phyloP scores from a whole-genome alignment of 2,797 vertebrate genomes.

The Neopelma chrysocephalum region DNA sequence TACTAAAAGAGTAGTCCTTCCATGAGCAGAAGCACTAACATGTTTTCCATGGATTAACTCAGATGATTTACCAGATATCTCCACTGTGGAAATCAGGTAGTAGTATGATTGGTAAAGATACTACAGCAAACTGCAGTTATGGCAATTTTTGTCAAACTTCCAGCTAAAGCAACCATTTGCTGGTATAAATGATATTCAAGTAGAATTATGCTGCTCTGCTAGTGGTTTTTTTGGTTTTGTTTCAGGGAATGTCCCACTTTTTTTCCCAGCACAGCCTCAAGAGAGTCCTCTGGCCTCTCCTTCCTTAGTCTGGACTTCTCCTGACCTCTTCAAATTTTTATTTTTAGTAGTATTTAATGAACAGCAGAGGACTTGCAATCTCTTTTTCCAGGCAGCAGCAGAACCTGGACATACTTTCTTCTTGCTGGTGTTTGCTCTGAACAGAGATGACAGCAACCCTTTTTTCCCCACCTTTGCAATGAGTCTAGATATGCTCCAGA shows the following conservation, averaged over 20 bases:
- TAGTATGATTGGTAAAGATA: background rate
- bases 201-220: background rate
- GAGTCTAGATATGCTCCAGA: background rate
- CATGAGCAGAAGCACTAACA: background rate
- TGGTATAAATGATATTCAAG: background rate
- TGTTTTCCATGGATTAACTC: background rate
- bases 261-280: background rate
- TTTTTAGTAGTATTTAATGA: background rate
- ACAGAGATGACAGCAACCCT: background rate
- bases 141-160: background rate
- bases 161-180: background rate
- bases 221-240: accelerated
- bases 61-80: background rate
- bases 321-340: background rate
- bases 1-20: background rate
- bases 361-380: background rate
- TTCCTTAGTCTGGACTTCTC: background rate
- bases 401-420: background rate
- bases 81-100: background rate
- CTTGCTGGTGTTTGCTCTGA: background rate
- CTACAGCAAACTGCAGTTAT: background rate
- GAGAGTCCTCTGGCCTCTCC: background rate
- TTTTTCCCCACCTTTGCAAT: background rate
- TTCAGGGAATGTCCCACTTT: background rate
- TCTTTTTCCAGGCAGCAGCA: background rate